Conservation (phyloP, 2,113 vertebrate genomes). For the Pollimyrus isidori region DNA sequence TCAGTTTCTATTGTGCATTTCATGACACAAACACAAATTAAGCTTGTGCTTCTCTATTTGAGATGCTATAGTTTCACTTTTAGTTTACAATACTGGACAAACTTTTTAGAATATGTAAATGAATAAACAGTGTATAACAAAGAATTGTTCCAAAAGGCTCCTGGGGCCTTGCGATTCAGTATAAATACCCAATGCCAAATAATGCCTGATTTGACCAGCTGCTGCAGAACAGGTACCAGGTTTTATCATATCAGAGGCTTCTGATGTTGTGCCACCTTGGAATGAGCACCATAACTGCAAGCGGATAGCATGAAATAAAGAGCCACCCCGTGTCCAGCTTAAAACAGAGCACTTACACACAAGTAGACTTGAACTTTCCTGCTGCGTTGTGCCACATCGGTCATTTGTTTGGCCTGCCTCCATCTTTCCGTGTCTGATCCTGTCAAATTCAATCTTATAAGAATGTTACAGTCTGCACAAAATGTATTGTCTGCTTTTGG, state of each 20-base stretch:
- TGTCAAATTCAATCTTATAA: neutral
- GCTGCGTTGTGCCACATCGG: neutral
- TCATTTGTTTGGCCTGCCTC: neutral
- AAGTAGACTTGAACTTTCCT: neutral
- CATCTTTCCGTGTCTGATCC: neutral
- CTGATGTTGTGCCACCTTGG: neutral
- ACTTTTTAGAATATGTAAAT: neutral
- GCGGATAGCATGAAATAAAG: neutral
- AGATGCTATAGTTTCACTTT: neutral
- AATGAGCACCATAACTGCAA: neutral
- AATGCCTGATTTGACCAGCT: neutral
- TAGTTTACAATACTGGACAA: neutral
- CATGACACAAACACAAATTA: neutral
- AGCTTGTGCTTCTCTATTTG: neutral
- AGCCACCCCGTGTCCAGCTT: neutral
- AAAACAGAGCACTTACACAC: neutral
- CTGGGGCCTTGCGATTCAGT: neutral
- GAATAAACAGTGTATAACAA: neutral
- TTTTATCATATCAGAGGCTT: neutral
- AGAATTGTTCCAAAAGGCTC: neutral
- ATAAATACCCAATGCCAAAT: neutral
- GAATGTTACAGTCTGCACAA: neutral
- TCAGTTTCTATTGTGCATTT: neutral
- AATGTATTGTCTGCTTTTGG: neutral
- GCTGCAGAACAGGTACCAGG: neutral